phyloP scores from a whole-genome alignment of 2,888 invertebrate genomes.

The Tetragonula carbonaria region DNA sequence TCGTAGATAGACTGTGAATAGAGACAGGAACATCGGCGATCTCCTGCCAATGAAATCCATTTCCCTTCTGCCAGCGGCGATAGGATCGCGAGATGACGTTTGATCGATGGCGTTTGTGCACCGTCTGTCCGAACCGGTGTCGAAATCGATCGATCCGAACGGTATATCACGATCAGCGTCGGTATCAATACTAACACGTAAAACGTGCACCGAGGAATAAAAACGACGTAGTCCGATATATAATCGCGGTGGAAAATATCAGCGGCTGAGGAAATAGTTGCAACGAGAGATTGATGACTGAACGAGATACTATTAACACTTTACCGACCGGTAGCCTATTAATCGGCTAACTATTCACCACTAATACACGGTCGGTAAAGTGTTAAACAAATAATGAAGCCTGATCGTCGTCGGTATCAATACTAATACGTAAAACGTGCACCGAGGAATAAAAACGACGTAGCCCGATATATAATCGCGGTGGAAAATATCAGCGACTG shows the following conservation, averaged over 20 bases:
- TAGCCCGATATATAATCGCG: too few relatives aligned
- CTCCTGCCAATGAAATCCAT: slow-evolving; percentile 47
- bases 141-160: slow-evolving; percentile 3
- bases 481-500: too few relatives aligned
- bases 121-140: slow-evolving; percentile 7
- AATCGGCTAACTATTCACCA: too few relatives aligned
- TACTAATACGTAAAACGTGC: too few relatives aligned
- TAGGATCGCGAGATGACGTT: slow-evolving; percentile 28
- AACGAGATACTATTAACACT: too few relatives aligned
- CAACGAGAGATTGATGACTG: not conserved
- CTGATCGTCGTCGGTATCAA: too few relatives aligned
- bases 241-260: slow-evolving; percentile 24
- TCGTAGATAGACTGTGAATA: slow-evolving; percentile 25
- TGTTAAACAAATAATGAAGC: too few relatives aligned
- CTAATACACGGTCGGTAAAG: too few relatives aligned
- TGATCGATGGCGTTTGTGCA: slow-evolving; percentile 21
- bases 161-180: not conserved
- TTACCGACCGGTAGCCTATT: too few relatives aligned
- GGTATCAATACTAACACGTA: not conserved
- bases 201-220: not conserved
- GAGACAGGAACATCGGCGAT: slow-evolving; percentile 31
- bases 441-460: too few relatives aligned
- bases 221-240: not conserved
- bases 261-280: not conserved
- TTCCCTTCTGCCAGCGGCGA: slow-evolving; percentile 42